Evolutionary conservation across 2,113 vertebrate genomes (phyloP).

Genomic region (Patagioenas fasciata): DNA sequence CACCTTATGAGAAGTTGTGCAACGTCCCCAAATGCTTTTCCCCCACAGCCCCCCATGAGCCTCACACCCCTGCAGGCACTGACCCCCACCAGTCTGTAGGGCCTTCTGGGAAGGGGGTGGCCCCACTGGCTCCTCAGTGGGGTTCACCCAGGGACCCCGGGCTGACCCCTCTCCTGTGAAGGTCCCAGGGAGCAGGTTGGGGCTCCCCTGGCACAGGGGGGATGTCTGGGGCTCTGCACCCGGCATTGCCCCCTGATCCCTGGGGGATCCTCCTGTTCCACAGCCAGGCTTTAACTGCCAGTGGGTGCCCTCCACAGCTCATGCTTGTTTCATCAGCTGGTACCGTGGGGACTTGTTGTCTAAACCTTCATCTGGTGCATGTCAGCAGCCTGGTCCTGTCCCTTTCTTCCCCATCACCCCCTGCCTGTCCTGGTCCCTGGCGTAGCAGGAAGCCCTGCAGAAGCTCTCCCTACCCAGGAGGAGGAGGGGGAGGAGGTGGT

Average conservation of each 20-base stretch:
- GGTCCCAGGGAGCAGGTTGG: background rate
- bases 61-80: background rate
- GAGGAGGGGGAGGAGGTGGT: background rate
- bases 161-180: background rate
- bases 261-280: background rate
- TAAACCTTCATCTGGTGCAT: background rate
- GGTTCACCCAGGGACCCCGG: background rate
- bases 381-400: background rate
- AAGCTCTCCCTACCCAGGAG: background rate
- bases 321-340: background rate
- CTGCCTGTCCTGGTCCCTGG: fast-evolving
- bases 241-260: background rate
- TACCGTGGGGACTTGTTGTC: fast-evolving
- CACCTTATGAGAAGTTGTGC: background rate
- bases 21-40: fast-evolving
- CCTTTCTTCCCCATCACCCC: too few relatives aligned
- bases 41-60: too few relatives aligned
- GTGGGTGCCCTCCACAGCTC: background rate
- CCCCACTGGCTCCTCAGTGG: background rate
- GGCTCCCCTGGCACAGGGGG: background rate
- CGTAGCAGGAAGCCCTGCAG: background rate
- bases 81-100: background rate
- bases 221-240: background rate
- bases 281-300: background rate
- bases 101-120: background rate